Evolutionary conservation across 2,113 vertebrate genomes (phyloP).

Genomic region (Otocyon megalotis): DNA sequence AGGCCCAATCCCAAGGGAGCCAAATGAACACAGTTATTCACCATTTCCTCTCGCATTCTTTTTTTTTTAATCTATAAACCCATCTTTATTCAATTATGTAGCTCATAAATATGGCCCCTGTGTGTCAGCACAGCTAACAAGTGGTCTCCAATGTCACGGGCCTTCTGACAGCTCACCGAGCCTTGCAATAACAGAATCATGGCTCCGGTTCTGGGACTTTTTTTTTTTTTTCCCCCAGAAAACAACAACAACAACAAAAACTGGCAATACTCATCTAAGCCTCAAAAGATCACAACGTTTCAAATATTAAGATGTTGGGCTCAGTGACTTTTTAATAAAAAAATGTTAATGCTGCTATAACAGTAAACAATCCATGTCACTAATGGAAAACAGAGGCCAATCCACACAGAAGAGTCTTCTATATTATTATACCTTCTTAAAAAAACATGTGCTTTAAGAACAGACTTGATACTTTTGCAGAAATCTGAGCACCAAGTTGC

Average conservation of each 20-base stretch:
- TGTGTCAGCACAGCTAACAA: conserved; percentile 70
- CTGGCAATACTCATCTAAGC: conserved; percentile 37
- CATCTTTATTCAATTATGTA: conserved; percentile 85
- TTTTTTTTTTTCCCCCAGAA: background rate
- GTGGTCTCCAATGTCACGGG: background rate
- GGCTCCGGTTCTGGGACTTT: background rate
- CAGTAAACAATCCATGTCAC: background rate
- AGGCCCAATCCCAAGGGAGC: conserved; percentile 81
- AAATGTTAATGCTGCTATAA: conserved; percentile 2
- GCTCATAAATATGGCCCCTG: conserved; percentile 53
- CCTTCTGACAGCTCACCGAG: conserved; percentile 27
- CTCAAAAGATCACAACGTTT: conserved; percentile 59
- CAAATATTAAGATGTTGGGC: conserved; percentile 14
- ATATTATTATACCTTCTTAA: background rate
- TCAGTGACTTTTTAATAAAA: conserved; percentile 55
- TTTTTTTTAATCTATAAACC: conserved; percentile 75
- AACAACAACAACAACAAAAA: background rate
- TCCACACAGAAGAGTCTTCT: background rate
- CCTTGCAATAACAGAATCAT: conserved; percentile 4
- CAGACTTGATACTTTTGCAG: background rate
- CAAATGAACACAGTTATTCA: conserved; percentile 83
- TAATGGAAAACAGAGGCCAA: conserved; percentile 16
- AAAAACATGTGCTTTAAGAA: conserved; percentile 18
- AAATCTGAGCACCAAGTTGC: background rate
- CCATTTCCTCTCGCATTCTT: conserved; percentile 67